Base-by-base conservation (phyloP, 64 coral and sea anemone species). In the Catalaphyllia jardinei region DNA sequence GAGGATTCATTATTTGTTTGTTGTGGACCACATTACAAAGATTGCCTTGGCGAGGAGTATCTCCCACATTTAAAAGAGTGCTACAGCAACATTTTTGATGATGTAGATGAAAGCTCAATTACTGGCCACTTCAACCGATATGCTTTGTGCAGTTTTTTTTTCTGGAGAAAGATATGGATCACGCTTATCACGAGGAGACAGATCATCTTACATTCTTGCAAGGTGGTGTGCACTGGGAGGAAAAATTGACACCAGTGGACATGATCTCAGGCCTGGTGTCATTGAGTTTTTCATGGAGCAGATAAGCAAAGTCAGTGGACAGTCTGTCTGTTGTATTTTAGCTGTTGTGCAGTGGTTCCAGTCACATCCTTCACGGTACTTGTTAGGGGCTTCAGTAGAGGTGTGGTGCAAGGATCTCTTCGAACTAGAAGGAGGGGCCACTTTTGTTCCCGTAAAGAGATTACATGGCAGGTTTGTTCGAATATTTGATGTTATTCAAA, bases 361-460 rank as follows among this genome's bases (percentile, higher is more conserved):
- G 50, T 31, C 82, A 20, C 92, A 94, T 79, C 79, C 71, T n/a
- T 52, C 49, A 6, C 29, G 86, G 22, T 24, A 86, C 27, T 20
- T 12, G 24, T 31, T 94, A 39, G 93, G 93, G 10, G 78, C 72
- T 60, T 80, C 87, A 67, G 51, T 74, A 10, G 92, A 94, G 52
- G 60, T 94, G 29, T 94, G 92, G 92, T 94, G 88, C 81, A 90
- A 71, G 71, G 73, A 86, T 78, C 38, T 79, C 3, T 94, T 87
- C 87, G 93, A 91, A 65, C 30, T 80, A 14, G 93, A 94, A 55
- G 93, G 93, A 27, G 38, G 13, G 33, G 82, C 88, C 4, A 87
- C 33, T 35, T 35, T 35, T 35, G 33, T 35, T 35, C 33, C 33
- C 33, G 33, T 35, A 1, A 35, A 35, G 33, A 35, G 33, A 35